Evolutionary conservation across 2,888 invertebrate species (phyloP).

Genomic region (Dastarcus helophoroides): DNA sequence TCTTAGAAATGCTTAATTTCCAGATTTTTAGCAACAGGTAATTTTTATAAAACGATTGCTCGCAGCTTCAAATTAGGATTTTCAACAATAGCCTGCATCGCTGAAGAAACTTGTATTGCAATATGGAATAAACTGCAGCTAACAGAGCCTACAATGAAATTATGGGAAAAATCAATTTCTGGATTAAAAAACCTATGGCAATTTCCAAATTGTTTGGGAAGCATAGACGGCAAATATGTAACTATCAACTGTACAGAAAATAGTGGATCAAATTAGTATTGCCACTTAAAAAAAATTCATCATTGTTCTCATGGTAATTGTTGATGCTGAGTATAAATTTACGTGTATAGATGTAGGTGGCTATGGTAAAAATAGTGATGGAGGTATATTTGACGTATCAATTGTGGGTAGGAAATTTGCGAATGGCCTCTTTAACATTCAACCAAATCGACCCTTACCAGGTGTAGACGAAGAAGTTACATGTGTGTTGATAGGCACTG

Average conservation of each 20-base stretch:
- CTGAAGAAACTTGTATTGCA: too few species aligned
- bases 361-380: constrained; percentile 19
- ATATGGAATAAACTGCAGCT: too few species aligned
- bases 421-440: constrained; percentile 12
- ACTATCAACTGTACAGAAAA: constrained; percentile 13
- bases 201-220: too few species aligned
- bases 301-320: constrained; percentile 12
- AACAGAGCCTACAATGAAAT: too few species aligned
- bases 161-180: too few species aligned
- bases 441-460: constrained; percentile 10
- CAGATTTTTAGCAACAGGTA: too few species aligned
- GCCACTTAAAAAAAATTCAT: constrained; percentile 13
- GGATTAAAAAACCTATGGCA: too few species aligned
- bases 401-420: constrained; percentile 15
- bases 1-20: too few species aligned
- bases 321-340: constrained; percentile 17
- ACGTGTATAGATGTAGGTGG: constrained; percentile 17
- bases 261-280: constrained; percentile 14
- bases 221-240: too few species aligned
- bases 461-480: constrained; percentile 11
- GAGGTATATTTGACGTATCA: constrained; percentile 16
- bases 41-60: too few species aligned
- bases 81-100: too few species aligned
- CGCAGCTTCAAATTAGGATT: too few species aligned
- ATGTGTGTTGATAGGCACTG: constrained; percentile 17